Evolutionary conservation across 2,888 invertebrate genomes (phyloP), one percentile per base, ranked within the genome.

Genomic region (Dynastes hyllus): DNA sequence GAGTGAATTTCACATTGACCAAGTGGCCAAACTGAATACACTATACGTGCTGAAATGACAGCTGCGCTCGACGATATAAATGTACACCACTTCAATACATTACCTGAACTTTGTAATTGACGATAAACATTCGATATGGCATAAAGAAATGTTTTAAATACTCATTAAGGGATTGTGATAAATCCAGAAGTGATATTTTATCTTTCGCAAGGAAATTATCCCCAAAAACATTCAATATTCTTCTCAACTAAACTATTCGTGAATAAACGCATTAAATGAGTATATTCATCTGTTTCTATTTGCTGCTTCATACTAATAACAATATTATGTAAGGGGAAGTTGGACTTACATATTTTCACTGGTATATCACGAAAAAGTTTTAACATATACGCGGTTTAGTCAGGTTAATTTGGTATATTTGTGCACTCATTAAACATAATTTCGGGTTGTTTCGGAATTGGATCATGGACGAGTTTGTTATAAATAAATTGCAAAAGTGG

Each of bases 221-320:
- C 16, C 50, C 67, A 13, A 83, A 77, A 22, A 82, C 78, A 53
- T 73, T 80, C 32, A 78, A 63, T 9, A 81, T 79, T 22, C 82
- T 79, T 63, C 45, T 76, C 53, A 11, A 66, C 63, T 4, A 73
- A 16, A 16, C 61, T 70, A 63, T 70, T 70, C 6, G 61, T 77
- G 16, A 79, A 70, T 70, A 58, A 71, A 51, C 9, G 75, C 32
- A 76, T 65, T 32, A 65, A 13, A 61, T 27, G 63, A 63, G 40
- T 76, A 29, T 67, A 78, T 53, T 65, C 73, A 40, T 76, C 78
- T 37, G 13, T 22, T 13, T 63, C 45, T 13, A 67, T 50, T 5
- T 40, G 66, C 4, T 45, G 40, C 13, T 66, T 51, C 40, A 55
- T 32, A 13, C 29, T 77, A 11, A 79, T 77, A 2, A 79, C 65